Base-by-base conservation (phyloP, 2,113 vertebrate species). In the Colinus virginianus region DNA sequence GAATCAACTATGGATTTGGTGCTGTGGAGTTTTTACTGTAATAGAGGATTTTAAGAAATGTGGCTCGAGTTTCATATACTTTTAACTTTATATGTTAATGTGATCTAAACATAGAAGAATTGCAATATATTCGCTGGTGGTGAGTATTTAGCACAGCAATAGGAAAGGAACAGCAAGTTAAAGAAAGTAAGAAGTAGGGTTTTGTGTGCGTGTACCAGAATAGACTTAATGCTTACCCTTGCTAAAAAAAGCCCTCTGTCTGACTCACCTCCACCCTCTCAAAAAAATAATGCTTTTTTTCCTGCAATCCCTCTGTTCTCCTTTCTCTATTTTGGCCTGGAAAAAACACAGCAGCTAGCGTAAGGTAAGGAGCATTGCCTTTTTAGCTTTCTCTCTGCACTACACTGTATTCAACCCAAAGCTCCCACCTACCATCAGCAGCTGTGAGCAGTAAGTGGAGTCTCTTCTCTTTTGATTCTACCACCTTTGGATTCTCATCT, bases 341-440 rank as follows among this genome's bases (percentile, higher is more conserved):
- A 88, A 86, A 4, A 82, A 87, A 76, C 5, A 23, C 1, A 46
- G n/a, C 23, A 74, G 16, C 82, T 79, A 91, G 87, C 88, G 51
- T 28, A 63, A 83, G 66, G 16, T 6, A 3, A 90, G 36, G 15
- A 76, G 5, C 58, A 48, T 23, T 34, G 34, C 56, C 85, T 59
- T 70, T 26, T 72, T 38, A 3, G 11, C 64, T 43, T 46, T 42
- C 36, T 38, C 13, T 81, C 68, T 72, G 75, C 58, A 63, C 28
- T 19, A 18, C 11, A 20, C 0, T 55, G 53, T 66, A 71, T 61
- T 72, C 53, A 55, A 21, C 51, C 5, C 36, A 10, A 78, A 76
- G 16, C 40, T 30, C 45, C 34, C 17, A 78, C 6, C 38, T 25
- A 28, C 11, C 25, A 66, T 22, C 40, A 32, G 12, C 28, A 84